Conservation (phyloP, 2,113 vertebrate genomes). For the Takifugu flavidus region DNA sequence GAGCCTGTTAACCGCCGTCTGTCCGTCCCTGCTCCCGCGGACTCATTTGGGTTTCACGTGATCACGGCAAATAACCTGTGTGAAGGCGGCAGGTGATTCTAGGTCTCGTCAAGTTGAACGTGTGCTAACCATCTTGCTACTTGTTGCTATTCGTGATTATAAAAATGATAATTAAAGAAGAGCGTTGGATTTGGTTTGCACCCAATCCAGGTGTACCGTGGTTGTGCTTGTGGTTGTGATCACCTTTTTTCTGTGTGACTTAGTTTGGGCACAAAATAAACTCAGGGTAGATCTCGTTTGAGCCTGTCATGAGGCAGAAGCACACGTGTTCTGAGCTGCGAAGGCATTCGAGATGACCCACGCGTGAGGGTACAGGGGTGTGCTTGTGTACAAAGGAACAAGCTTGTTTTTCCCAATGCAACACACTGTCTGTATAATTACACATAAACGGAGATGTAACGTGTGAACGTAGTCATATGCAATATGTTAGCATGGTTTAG, state of each 20-base stretch:
- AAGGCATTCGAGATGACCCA: constrained; percentile 12
- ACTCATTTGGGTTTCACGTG: too few species aligned
- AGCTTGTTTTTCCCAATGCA: constrained; percentile 13
- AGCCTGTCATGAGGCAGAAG: background rate
- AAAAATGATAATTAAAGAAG: constrained; percentile 5
- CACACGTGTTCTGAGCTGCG: constrained; percentile 18
- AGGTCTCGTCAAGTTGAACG: constrained; percentile 21
- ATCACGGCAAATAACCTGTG: too few species aligned
- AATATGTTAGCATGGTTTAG: constrained; percentile 54
- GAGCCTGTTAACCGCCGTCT: too few species aligned
- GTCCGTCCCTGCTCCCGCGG: too few species aligned
- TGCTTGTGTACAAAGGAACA: constrained; percentile 3
- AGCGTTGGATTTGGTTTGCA: constrained; percentile 60
- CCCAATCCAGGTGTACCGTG: constrained; percentile 71
- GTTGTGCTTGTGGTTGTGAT: constrained; percentile 45
- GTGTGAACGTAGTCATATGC: constrained; percentile 44
- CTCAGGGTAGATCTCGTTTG: constrained; percentile 2
- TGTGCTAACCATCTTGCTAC: constrained; percentile 27
- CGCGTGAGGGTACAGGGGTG: constrained; percentile 14
- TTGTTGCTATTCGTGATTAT: constrained; percentile 15
- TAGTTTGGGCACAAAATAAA: constrained; percentile 56
- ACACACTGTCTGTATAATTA: constrained; percentile 24
- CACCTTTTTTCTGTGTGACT: constrained; percentile 33
- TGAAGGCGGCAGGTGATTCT: too few species aligned
- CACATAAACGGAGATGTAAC: constrained; percentile 20